phyloP scores from a whole-genome alignment of 2,888 invertebrate species.

The Synanthedon tipuliformis region DNA sequence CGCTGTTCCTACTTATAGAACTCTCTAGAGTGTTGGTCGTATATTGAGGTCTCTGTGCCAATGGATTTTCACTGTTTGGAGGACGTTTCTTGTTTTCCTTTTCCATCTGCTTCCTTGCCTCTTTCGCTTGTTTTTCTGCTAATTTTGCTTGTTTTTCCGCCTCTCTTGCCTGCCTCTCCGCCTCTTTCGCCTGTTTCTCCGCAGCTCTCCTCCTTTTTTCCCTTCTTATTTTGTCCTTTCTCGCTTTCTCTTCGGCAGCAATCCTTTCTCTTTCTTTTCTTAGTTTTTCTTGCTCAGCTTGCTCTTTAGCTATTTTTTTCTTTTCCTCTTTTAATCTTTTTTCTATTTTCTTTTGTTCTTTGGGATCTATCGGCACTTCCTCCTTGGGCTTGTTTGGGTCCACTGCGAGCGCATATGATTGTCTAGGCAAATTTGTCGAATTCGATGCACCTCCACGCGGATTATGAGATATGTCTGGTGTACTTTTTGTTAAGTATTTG shows the following conservation, averaged over 20 bases:
- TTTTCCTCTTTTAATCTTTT: neutral
- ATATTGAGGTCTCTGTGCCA: constrained; percentile 11
- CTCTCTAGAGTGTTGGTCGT: constrained; percentile 50
- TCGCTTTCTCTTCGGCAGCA: constrained; percentile 24
- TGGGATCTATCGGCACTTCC: constrained; percentile 8
- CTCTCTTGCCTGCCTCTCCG: constrained; percentile 3
- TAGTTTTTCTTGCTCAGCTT: constrained; percentile 38
- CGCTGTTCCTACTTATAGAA: constrained; percentile 48
- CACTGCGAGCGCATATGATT: constrained; percentile 3
- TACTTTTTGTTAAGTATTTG: constrained; percentile 23
- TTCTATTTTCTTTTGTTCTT: constrained; percentile 11
- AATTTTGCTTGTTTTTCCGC: constrained; percentile 4
- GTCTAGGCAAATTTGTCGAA: neutral
- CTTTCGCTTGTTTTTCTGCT: constrained; percentile 8
- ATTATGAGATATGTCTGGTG: constrained; percentile 28
- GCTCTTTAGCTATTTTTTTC: constrained; percentile 26
- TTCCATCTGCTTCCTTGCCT: constrained; percentile 8
- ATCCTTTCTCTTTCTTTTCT: constrained; percentile 27
- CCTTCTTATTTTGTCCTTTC: constrained; percentile 28
- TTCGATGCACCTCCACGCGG: constrained; percentile 20
- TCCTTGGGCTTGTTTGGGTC: constrained; percentile 7
- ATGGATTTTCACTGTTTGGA: constrained; percentile 3
- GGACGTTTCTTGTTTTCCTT: constrained; percentile 2
- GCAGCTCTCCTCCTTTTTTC: constrained; percentile 20
- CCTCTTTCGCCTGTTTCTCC: constrained; percentile 12